Evolutionary conservation across 1,140 invertebrate species (phyloP), one percentile per base, ranked within the genome.

Genomic region (Drosophila azteca): DNA sequence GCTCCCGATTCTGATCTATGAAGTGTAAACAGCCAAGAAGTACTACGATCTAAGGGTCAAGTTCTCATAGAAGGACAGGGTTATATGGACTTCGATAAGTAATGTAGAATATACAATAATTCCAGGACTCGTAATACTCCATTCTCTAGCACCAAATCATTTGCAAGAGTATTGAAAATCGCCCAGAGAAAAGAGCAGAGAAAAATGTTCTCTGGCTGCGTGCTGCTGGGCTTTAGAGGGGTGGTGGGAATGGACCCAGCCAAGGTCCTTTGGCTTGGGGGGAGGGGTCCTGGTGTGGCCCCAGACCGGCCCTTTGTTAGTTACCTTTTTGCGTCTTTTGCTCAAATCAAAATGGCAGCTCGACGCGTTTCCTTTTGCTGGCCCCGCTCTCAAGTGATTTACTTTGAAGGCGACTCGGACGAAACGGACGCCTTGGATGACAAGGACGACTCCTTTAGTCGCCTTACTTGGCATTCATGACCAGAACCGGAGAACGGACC

Each of bases 271-370:
- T 35, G 29, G 39, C 41, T 51, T 48, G 22, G 55, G 17, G 17
- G 17, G 0, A 0, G 0, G 0, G 62, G 59, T 69, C 58, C 31
- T 55, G 53, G 45, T 11, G 31, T 46, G 26, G 31, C 45, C 26
- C 48, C 44, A 20, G 62, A 39, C 74, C 77, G 73, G 49, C 67
- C 78, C 68, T 87, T 82, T 85, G 82, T 85, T 85, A 85, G 82
- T 87, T 87, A 87, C 83, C 82, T 87, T 85, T 82, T 82, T 82
- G 55, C 78, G 80, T 79, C 78, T 84, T 71, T 78, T 72, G 84
- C 71, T 53, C 81, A 88, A 88, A 88, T 88, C 84, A 83, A 79
- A 88, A 82, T 87, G 82, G 82, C 82, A 87, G 74, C 79, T 70
- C 74, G 57, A 66, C 68, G 62, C 74, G 74, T 71, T 65, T 55